phyloP scores from a whole-genome alignment of 1,140 invertebrate species.

The Steinernema feltiae region DNA sequence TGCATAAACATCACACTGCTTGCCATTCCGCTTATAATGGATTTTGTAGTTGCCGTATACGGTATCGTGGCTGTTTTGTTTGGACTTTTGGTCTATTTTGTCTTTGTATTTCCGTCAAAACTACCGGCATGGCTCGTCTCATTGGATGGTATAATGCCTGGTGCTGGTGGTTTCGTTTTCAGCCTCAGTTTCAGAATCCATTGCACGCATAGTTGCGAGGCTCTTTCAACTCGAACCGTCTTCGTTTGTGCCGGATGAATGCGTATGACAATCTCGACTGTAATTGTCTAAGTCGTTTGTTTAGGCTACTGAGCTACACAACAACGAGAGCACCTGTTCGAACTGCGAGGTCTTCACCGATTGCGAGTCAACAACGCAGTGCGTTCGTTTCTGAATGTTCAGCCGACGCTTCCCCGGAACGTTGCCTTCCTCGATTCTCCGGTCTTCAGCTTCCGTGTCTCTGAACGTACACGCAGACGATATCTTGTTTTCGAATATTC shows the following conservation, averaged over 20 bases:
- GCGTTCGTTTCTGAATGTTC: too few species aligned
- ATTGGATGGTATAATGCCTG: not conserved
- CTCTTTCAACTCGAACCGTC: not conserved
- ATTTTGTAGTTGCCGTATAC: not conserved
- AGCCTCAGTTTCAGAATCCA: not conserved
- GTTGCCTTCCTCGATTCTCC: too few species aligned
- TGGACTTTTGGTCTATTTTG: not conserved
- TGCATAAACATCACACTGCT: not conserved
- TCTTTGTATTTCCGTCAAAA: not conserved
- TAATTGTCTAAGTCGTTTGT: not conserved
- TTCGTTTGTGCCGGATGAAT: not conserved
- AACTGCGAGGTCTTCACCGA: too few species aligned
- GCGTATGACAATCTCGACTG: not conserved
- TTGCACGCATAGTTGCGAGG: not conserved
- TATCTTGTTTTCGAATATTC: too few species aligned
- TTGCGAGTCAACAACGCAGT: too few species aligned
- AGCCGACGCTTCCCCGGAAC: too few species aligned
- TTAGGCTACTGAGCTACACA: not conserved
- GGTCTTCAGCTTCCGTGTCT: too few species aligned
- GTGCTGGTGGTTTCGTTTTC: not conserved
- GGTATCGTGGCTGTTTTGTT: not conserved
- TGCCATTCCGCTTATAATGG: not conserved
- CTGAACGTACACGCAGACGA: too few species aligned
- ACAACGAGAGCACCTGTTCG: not conserved
- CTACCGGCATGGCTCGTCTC: not conserved